A percentile compares a stretch with the other conserved stretches of the same genome.
These are phyloP conservation scores for Salmo trutta DNA, from an alignment of 2,797 vertebrate species.

Conservation along the genomic window DNA sequence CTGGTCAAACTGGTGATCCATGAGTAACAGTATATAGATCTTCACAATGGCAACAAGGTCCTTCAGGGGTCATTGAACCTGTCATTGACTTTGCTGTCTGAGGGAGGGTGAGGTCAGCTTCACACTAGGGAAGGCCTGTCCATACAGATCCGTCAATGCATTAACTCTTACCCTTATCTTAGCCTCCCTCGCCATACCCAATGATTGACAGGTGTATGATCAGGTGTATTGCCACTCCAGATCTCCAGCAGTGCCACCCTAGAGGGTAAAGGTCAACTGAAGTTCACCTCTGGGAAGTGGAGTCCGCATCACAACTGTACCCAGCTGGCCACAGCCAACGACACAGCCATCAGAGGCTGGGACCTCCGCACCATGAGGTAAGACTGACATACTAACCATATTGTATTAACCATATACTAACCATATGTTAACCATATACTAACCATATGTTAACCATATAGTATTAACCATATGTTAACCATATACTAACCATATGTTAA, in stretches of 20 bases:
- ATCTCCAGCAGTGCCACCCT: slow-evolving; percentile 85
- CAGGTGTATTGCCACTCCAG: slow-evolving; percentile 60
- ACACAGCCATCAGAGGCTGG: slow-evolving; percentile 91
- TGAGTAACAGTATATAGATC: neutral
- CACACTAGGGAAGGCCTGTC: neutral
- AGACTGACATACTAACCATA: neutral
- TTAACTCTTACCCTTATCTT: neutral
- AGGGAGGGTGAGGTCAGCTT: neutral
- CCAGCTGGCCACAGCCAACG: slow-evolving; percentile 93
- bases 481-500: neutral
- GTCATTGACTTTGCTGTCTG: neutral
- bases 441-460: too few species aligned
- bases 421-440: too few species aligned
- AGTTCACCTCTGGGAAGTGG: slow-evolving; percentile 93
- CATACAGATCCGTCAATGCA: neutral
- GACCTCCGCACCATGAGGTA: slow-evolving; percentile 79
- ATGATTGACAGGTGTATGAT: neutral
- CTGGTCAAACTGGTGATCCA: neutral
- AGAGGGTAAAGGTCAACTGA: slow-evolving; percentile 95
- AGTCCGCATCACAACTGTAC: slow-evolving; percentile 96
- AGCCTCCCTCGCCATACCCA: neutral
- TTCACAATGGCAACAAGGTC: neutral
- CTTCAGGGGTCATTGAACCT: neutral
- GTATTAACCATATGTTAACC: too few species aligned
- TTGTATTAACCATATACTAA: neutral